Evolutionary conservation across 1,140 invertebrate species (phyloP).

Genomic region (Zaprionus africanus): DNA sequence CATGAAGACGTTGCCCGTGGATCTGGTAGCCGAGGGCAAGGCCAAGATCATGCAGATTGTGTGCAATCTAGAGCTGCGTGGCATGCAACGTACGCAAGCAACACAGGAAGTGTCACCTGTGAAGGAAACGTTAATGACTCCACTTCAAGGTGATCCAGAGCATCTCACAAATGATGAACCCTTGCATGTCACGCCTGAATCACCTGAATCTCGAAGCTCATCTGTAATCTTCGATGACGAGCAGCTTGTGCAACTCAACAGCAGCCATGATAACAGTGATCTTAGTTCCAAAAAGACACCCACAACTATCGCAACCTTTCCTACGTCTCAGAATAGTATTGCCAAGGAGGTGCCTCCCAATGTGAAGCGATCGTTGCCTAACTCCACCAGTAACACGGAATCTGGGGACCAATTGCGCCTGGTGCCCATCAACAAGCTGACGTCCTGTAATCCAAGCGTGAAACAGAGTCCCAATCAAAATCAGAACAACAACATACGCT

Average conservation of each 20-base stretch:
- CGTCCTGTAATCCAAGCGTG: slow-evolving; percentile 1
- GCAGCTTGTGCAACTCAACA: not conserved
- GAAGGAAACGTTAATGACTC: not conserved
- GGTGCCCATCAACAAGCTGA: slow-evolving; percentile 63
- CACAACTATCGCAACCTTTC: not conserved
- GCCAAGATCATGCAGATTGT: slow-evolving; percentile 77
- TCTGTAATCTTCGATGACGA: slow-evolving; percentile 15
- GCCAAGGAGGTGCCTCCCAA: slow-evolving; percentile 23
- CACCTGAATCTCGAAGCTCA: not conserved
- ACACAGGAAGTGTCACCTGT: not conserved
- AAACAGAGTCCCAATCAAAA: not conserved
- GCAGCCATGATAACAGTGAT: not conserved
- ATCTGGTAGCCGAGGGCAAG: slow-evolving; percentile 75
- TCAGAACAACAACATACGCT: too few relatives aligned
- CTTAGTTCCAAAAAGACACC: not conserved
- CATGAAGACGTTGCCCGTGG: slow-evolving; percentile 65
- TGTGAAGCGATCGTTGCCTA: slow-evolving; percentile 32
- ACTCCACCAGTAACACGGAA: slow-evolving; percentile 10
- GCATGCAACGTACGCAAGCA: slow-evolving; percentile 38
- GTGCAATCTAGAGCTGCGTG: slow-evolving; percentile 64
- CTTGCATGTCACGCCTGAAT: not conserved
- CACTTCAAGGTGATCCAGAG: not conserved
- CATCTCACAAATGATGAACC: not conserved
- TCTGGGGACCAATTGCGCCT: slow-evolving; percentile 46
- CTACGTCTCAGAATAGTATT: not conserved